A percentile compares a stretch with the other conserved stretches of the same genome.
Evolutionary conservation across 2,888 invertebrate genomes (phyloP).

Genomic region (Acanthococcus lagerstroemiae): DNA sequence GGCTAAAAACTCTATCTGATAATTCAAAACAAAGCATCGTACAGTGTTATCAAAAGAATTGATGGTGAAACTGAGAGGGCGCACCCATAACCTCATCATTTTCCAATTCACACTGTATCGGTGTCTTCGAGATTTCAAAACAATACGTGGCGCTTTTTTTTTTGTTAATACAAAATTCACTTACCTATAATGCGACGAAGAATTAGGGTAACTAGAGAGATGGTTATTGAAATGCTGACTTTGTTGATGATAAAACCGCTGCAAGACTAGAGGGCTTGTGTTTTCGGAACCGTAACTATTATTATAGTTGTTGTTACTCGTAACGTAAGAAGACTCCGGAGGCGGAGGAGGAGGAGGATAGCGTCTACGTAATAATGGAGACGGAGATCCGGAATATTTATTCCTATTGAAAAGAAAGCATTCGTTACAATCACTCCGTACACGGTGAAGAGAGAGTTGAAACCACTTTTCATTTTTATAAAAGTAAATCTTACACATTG

Average conservation of each 20-base stretch:
- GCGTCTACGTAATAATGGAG: constrained; percentile 41
- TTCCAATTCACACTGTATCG: too few species aligned
- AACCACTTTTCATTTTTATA: too few species aligned
- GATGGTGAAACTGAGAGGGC: not conserved
- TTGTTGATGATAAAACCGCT: constrained; percentile 68
- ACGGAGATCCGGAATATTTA: not conserved
- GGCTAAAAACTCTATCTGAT: too few species aligned
- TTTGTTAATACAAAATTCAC: not conserved
- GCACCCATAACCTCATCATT: too few species aligned
- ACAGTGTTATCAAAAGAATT: not conserved
- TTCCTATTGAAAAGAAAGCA: not conserved
- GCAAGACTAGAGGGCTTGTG: constrained; percentile 66
- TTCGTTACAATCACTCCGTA: not conserved
- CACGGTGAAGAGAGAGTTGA: too few species aligned
- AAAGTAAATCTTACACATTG: constrained; percentile 34
- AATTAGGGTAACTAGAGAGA: constrained; percentile 29
- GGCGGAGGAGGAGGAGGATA: too few species aligned
- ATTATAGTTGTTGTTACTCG: constrained; percentile 11
- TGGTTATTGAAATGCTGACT: constrained; percentile 44
- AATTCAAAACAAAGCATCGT: too few species aligned
- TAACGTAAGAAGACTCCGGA: not conserved
- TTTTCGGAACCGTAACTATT: constrained; percentile 47
- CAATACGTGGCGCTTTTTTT: too few species aligned
- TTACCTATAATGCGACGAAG: constrained; percentile 20
- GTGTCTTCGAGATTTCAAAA: too few species aligned